Percentiles rank a stretch among this genome's conserved stretches.
phyloP scores from a whole-genome alignment of 2,888 invertebrate species.

The Stramonita haemastoma region DNA sequence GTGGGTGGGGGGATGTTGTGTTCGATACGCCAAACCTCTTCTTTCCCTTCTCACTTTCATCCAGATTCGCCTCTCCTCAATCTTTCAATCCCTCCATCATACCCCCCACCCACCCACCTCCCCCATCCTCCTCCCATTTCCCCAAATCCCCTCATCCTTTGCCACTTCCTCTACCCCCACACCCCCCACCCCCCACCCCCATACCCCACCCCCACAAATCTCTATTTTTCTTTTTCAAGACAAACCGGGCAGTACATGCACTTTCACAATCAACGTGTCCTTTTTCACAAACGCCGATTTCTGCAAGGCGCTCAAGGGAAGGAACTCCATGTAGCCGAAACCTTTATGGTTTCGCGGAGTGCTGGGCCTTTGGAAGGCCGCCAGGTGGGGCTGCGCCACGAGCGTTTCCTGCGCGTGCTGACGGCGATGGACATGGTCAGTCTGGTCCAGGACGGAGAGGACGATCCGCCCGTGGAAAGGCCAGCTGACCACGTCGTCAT shows the following conservation, averaged over 20 bases:
- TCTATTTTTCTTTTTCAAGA: background rate
- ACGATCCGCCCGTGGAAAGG: conserved; percentile 90
- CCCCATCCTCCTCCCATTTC: background rate
- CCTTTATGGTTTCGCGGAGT: conserved; percentile 88
- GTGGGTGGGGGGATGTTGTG: no score
- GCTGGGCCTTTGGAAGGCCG: conserved; percentile 89
- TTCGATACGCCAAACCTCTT: background rate
- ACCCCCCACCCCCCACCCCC: background rate
- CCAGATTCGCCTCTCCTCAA: background rate
- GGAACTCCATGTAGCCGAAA: conserved; percentile 93
- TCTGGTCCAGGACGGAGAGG: conserved; percentile 81
- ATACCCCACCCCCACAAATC: background rate
- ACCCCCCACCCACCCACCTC: background rate
- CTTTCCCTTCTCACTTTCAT: background rate
- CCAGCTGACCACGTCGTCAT: conserved; percentile 91
- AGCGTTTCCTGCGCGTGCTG: conserved; percentile 85
- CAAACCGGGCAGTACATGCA: conserved; percentile 58
- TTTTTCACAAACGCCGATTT: conserved; percentile 85
- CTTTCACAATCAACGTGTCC: conserved; percentile 84
- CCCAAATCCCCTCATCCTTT: background rate
- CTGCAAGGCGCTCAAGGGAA: conserved; percentile 84
- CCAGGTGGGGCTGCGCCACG: conserved; percentile 87
- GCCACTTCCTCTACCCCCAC: background rate
- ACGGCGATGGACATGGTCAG: conserved; percentile 78
- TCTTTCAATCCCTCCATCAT: background rate